Percentiles rank a stretch among this genome's conserved stretches.
phyloP scores from a whole-genome alignment of 2,113 vertebrate genomes.

The Alces alces region DNA sequence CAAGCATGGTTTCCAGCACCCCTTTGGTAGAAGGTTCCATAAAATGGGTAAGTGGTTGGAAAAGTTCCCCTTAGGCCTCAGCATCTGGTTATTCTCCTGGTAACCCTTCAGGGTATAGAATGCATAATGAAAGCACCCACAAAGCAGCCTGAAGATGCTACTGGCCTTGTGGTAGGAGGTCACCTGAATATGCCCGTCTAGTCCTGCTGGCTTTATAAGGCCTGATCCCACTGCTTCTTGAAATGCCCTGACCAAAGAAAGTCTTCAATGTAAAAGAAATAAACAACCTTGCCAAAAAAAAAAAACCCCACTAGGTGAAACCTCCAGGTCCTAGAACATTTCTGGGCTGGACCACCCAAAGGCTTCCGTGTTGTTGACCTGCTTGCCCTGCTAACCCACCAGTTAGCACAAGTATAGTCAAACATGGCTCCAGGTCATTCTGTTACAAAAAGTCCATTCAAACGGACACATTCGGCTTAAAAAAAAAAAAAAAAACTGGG shows the following conservation, averaged over 20 bases:
- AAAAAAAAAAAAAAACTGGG: background rate
- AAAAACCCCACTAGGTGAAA: background rate
- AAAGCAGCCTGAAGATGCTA: background rate
- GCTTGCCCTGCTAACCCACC: background rate
- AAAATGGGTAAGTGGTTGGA: background rate
- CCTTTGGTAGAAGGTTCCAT: background rate
- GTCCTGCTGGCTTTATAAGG: background rate
- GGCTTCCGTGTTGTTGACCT: background rate
- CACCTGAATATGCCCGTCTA: background rate
- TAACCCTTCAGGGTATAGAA: background rate
- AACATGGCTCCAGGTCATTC: background rate
- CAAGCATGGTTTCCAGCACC: background rate
- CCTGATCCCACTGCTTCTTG: background rate
- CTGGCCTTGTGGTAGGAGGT: fast-evolving
- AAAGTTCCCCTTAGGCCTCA: background rate
- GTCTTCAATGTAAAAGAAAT: background rate
- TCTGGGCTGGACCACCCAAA: background rate
- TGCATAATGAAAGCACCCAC: background rate
- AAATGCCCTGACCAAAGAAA: background rate
- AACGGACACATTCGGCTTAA: background rate
- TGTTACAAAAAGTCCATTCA: background rate
- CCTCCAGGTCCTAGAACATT: background rate
- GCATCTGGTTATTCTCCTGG: background rate
- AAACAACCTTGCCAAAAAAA: background rate
- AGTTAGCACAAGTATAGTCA: background rate